Conservation (phyloP, 1,140 invertebrate genomes). For the Vanessa atalanta region DNA sequence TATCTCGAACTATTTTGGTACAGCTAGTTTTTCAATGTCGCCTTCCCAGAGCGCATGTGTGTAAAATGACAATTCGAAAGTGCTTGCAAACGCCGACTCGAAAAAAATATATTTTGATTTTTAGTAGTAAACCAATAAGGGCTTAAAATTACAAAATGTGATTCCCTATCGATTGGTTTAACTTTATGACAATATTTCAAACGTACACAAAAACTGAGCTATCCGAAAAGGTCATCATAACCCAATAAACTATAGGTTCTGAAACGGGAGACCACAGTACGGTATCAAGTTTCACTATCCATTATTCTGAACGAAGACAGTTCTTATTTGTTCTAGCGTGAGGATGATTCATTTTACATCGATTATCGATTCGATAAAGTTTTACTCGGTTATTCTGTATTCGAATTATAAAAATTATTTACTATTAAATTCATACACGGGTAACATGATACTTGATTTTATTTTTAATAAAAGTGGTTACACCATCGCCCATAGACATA, state of each 20-base stretch:
- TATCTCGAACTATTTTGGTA: too few relatives aligned
- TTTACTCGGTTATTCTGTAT: background rate
- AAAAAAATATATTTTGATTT: too few relatives aligned
- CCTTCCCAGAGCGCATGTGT: too few relatives aligned
- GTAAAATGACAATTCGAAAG: too few relatives aligned
- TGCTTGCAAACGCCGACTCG: too few relatives aligned
- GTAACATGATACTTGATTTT: background rate
- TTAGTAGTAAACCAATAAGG: too few relatives aligned
- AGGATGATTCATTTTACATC: conserved; percentile 18
- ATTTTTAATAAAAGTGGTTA: too few relatives aligned
- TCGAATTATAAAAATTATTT: background rate
- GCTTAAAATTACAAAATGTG: too few relatives aligned
- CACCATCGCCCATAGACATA: too few relatives aligned
- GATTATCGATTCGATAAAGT: conserved; percentile 1
- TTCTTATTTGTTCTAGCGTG: conserved; percentile 47
- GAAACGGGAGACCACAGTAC: conserved; percentile 39
- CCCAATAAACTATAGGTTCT: conserved; percentile 31
- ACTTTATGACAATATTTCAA: background rate
- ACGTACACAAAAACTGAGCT: background rate
- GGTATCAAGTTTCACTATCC: conserved; percentile 48
- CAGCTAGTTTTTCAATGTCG: too few relatives aligned
- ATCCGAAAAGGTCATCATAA: conserved; percentile 1
- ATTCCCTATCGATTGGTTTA: too few relatives aligned
- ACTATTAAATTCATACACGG: background rate
- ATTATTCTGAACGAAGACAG: conserved; percentile 47